These are phyloP conservation scores for Apteryx owenii DNA, from an alignment of 2,113 vertebrate genomes.

Conservation along the genomic window DNA sequence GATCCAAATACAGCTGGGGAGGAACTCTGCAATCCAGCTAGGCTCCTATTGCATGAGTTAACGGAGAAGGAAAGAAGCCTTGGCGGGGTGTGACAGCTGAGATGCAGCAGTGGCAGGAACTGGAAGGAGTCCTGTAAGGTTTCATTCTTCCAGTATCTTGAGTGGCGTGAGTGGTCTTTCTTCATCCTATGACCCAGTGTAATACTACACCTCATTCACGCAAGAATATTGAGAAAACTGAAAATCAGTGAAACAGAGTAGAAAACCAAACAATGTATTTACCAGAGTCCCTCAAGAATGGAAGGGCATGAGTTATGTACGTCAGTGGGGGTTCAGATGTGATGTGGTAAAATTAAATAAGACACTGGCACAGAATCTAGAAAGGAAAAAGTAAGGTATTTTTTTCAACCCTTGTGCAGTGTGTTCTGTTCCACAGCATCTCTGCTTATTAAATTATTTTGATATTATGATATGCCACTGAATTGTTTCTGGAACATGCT, in stretches of 20 bases:
- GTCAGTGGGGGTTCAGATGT: not conserved
- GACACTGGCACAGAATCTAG: not conserved
- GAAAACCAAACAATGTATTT: not conserved
- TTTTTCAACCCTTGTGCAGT: not conserved
- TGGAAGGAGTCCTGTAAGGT: accelerated
- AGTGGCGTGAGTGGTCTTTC: not conserved
- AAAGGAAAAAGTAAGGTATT: not conserved
- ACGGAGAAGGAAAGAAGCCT: not conserved
- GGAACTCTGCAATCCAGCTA: not conserved
- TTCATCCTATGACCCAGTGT: not conserved
- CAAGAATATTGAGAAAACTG: not conserved
- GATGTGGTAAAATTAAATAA: not conserved
- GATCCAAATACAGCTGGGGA: not conserved
- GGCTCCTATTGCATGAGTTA: accelerated
- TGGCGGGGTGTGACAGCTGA: not conserved
- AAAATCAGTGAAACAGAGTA: not conserved
- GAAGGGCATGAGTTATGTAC: not conserved
- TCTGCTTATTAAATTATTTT: not conserved
- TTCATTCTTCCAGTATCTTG: accelerated
- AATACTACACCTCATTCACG: not conserved
- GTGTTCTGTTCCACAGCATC: not conserved
- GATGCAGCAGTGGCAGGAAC: not conserved
- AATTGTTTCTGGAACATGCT: slow-evolving; percentile 4
- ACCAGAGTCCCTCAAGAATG: not conserved
- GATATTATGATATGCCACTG: not conserved